phyloP scores from a whole-genome alignment of 2,888 invertebrate genomes.

The Gibbula magus region DNA sequence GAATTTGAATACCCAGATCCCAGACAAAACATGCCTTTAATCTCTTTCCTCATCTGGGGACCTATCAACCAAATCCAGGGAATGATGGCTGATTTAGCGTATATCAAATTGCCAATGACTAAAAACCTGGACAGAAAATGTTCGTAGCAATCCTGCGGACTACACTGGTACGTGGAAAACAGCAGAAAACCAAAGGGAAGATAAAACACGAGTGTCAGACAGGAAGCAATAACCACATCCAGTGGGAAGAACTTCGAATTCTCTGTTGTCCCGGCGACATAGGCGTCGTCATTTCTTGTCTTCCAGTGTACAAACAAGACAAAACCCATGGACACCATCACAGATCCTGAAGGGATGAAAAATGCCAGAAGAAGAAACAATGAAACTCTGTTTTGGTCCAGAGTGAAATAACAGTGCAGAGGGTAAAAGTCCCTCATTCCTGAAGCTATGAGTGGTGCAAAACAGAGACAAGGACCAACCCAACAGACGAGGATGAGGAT shows the following conservation, averaged over 20 bases:
- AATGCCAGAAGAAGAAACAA: not conserved
- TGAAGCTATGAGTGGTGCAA: not conserved
- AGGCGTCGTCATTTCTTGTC: not conserved
- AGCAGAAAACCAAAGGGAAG: not conserved
- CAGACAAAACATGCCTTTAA: not conserved
- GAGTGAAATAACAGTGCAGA: not conserved
- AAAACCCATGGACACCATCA: not conserved
- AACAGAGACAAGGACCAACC: not conserved
- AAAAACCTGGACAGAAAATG: not conserved
- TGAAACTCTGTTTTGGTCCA: not conserved
- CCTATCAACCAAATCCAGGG: not conserved
- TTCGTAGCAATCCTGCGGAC: not conserved
- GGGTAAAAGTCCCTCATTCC: not conserved
- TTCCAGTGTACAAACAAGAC: not conserved
- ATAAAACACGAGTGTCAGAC: not conserved
- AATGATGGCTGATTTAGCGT: not conserved
- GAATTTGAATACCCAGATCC: not conserved
- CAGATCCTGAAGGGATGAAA: not conserved
- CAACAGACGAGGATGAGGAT: not conserved
- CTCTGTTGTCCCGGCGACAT: too few relatives aligned
- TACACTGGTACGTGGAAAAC: not conserved
- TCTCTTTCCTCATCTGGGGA: not conserved
- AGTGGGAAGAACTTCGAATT: not conserved
- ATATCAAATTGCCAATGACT: not conserved
- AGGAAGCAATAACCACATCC: not conserved